Base-by-base conservation (phyloP, 2,113 vertebrate species). In the Acrocephalus arundinaceus region DNA sequence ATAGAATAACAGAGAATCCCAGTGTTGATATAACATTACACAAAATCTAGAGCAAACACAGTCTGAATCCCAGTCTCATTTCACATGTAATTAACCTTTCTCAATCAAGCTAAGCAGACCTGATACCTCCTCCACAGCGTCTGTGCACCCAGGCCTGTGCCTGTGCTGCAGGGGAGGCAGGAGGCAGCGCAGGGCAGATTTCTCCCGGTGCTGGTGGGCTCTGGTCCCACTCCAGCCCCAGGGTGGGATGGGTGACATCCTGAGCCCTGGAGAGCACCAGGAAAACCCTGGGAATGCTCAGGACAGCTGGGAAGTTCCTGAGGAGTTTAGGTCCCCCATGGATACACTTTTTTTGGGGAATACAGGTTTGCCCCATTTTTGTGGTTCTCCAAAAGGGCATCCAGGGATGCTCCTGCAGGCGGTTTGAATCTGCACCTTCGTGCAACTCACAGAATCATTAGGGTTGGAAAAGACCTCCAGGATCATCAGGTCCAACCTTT, bases 21-120 rank as follows among this genome's bases (percentile, higher is more conserved):
- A 97, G 79, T 98, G 98, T 98, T 98, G 97, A 98, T 98, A 98
- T 98, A 98, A 97, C 97, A 97, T 98, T 97, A 92, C 94, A 97
- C 97, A 98, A 98, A 98, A 98, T 97, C 98, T 97, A 98, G 97
- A 98, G 97, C 98, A 98, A 98, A 98, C 97, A 98, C 58, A 88
- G 96, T 84, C 96, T 95, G 98, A 98, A 98, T 98, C 98, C 97
- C 97, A 98, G 97, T 93, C 96, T 98, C 97, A 98, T 98, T 98
- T 98, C 97, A 98, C 97, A 98, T 98, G 97, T 98, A 98, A 98
- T 98, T 98, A 98, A 98, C 98, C 98, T 98, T 98, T 98, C 97
- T 97, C 97, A 98, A 98, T 98, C 97, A 98, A 98, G 97, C 95
- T 98, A 96, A 98, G 97, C 96, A 97, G 96, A 93, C 90, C 96